These are phyloP conservation scores for Volucella bombylans DNA, from an alignment of 2,888 invertebrate genomes.

Conservation along the genomic window DNA sequence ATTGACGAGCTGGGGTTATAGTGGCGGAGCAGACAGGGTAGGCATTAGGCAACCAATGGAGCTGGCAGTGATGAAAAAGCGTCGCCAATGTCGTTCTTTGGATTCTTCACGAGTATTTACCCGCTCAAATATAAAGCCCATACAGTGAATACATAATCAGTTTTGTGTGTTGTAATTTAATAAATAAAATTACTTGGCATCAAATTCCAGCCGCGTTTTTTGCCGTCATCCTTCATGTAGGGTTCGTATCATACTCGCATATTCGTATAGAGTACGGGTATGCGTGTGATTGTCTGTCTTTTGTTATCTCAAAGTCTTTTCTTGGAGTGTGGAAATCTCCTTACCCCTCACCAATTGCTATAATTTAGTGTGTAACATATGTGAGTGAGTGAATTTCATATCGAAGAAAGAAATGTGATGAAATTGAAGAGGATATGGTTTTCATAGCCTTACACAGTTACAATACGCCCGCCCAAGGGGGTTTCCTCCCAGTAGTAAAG, in stretches of 20 bases:
- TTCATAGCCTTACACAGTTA: slow-evolving; percentile 38
- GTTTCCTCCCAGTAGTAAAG: neutral
- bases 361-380: slow-evolving; percentile 51
- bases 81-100: slow-evolving; percentile 50
- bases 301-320: slow-evolving; percentile 13
- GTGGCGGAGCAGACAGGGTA: neutral
- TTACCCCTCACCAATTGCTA: neutral
- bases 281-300: slow-evolving; percentile 43
- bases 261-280: neutral
- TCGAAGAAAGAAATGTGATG: slow-evolving; percentile 52
- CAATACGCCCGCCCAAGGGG: too few species aligned
- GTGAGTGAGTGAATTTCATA: slow-evolving; percentile 53
- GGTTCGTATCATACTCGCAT: neutral
- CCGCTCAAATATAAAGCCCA: slow-evolving; percentile 61
- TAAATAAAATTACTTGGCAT: slow-evolving; percentile 67
- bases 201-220: slow-evolving; percentile 53
- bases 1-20: neutral
- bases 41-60: neutral
- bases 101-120: slow-evolving; percentile 61
- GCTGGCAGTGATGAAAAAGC: slow-evolving; percentile 53
- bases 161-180: slow-evolving; percentile 64
- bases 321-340: slow-evolving; percentile 1
- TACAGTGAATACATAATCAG: slow-evolving; percentile 64
- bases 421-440: slow-evolving; percentile 65
- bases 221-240: slow-evolving; percentile 36